Base-by-base conservation (phyloP, 1,140 invertebrate genomes). In the Littorina saxatilis region DNA sequence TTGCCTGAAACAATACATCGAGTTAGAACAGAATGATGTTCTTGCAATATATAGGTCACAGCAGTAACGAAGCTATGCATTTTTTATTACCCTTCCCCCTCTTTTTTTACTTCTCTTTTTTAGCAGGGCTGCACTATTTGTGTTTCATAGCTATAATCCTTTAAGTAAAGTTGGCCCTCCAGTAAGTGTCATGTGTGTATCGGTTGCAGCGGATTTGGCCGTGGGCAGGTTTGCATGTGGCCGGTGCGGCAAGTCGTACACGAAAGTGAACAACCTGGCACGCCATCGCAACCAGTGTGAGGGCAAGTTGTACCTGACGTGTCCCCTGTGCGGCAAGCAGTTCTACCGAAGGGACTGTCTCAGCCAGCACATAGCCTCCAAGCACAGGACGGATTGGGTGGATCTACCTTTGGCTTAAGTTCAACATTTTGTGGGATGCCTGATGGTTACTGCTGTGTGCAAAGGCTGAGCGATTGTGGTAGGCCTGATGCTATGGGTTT, bases 211-310 rank as follows among this genome's bases (percentile, higher is more conserved):
- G 5, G 3, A 27, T 52, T 2, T 39, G 73, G 32, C 43, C 15
- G 15, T 23, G 20, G 11, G n/a, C 1, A 17, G 37, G n/a, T 52
- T 52, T 20, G 55, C 50, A n/a, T 55, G 73, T 15, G 9, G 32
- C n/a, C 32, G 27, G 27, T 52, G 50, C 27, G 73, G 73, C 23
- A 50, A 75, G 43, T 0, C 29, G 50, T 52, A 52, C 27, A 75
- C n/a, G 20, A 75, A 55, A 32, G 37, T 47, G 32, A 37, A 35
- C 50, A 43, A 75, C 43, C 32, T 75, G 37, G 29, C 61, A 5
- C 61, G 61, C 27, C 61, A 63, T 63, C 61, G 61, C 61, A 63
- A 63, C 61, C 29, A 63, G 61, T 63, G 61, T 23, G 61, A 63
- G 35, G 61, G 61, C 7, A 63, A 63, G 61, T 7, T 35, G 27